These are phyloP conservation scores for Ochropacha duplaris DNA, from an alignment of 2,888 invertebrate genomes.

Conservation along the genomic window DNA sequence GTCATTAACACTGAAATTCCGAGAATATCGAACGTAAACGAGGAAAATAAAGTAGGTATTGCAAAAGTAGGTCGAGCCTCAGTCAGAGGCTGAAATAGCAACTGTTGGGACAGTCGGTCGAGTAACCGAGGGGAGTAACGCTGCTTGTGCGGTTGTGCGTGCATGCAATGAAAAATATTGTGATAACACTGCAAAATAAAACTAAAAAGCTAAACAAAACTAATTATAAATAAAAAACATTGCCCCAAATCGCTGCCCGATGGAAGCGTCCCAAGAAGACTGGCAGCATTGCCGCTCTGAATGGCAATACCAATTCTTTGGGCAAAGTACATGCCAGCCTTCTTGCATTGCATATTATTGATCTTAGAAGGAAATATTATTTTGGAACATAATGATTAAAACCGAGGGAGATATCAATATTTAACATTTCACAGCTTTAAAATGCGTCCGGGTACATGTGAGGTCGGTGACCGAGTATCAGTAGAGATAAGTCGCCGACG, in stretches of 20 bases:
- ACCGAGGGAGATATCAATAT: not conserved
- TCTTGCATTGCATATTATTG: not conserved
- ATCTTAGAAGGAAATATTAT: not conserved
- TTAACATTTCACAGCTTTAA: conserved; percentile 36
- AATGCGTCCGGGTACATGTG: conserved; percentile 54
- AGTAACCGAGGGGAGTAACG: conserved; percentile 36
- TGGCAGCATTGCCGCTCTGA: too few species aligned
- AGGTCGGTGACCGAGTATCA: conserved; percentile 76
- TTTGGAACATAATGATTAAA: not conserved
- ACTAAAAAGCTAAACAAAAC: too few species aligned
- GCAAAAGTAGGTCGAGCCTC: conserved; percentile 61
- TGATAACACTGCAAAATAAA: too few species aligned
- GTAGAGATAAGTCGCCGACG: conserved; percentile 69
- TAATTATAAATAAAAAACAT: too few species aligned
- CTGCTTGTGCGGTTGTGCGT: too few species aligned
- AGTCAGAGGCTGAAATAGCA: conserved; percentile 59
- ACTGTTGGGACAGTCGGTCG: conserved; percentile 44
- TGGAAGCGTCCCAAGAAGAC: too few species aligned
- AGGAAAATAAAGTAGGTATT: conserved; percentile 62
- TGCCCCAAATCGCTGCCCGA: too few species aligned
- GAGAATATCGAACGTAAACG: conserved; percentile 59
- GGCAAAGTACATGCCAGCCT: too few species aligned
- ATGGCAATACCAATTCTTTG: too few species aligned
- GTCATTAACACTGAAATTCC: conserved; percentile 74
- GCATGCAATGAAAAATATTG: conserved; percentile 18